Conservation (phyloP, 2,888 invertebrate genomes). For the Cyrtodaria siliqua region DNA sequence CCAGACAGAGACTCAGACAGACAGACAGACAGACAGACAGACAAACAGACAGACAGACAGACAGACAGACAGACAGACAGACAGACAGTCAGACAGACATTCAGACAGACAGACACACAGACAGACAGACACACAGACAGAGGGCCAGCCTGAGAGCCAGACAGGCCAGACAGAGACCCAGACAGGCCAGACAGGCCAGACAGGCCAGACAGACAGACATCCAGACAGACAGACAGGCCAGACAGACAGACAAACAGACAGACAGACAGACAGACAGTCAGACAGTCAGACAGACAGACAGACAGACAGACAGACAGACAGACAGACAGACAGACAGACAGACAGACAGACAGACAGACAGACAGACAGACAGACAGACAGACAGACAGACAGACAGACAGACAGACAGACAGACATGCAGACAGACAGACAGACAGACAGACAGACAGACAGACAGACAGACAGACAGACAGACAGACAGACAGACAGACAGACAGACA, state of each 20-base stretch:
- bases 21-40: slow-evolving; percentile 3
- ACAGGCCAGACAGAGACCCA: no score
- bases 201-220: no score
- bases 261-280: slow-evolving; percentile 1
- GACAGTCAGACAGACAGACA: slow-evolving; percentile 1
- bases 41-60: no score
- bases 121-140: no score
- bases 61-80: slow-evolving; percentile 3
- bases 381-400: slow-evolving; percentile 3
- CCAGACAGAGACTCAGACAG: neutral
- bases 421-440: no score
- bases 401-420: no score
- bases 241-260: no score
- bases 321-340: slow-evolving; percentile 3
- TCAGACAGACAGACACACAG: no score
- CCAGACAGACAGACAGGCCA: no score
- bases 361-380: slow-evolving; percentile 3
- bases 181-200: no score
- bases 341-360: slow-evolving; percentile 3
- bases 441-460: slow-evolving; percentile 3
- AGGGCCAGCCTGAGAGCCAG: no score
- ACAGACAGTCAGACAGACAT: no score
- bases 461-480: slow-evolving; percentile 3
- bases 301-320: slow-evolving; percentile 3
- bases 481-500: slow-evolving; percentile 3